Evolutionary conservation across 2,888 invertebrate species (phyloP), one percentile per base, ranked within the genome.

Genomic region (Phengaris alcon): DNA sequence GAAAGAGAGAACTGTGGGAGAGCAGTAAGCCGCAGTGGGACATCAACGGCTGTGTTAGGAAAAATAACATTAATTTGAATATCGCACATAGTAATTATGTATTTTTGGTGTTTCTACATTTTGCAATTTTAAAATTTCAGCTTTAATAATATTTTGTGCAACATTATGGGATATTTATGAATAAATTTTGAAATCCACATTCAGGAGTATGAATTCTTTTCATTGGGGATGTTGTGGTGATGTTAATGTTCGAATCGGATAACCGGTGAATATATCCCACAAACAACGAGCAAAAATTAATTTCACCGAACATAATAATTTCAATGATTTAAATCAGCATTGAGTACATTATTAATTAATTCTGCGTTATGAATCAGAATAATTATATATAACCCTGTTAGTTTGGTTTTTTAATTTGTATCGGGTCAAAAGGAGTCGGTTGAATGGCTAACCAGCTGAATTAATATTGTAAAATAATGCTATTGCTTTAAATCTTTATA

Each of bases 261-360:
- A 64, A 64, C 64, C 64, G 10, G 64, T 12, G 64, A 64, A 64
- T 64, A 12, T 64, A 44, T 44, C 35, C 64, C 64, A 9, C 35
- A 35, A 64, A 64, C 35, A 64, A 64, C 35, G 35, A 13, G 6
- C 35, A 12, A 13, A 44, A 64, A 64, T 44, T 64, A 64, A 64
- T 64, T 64, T 44, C 64, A 44, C 35, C 64, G 8, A 13, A 64
- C 64, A 64, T 64, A 35, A 64, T 64, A 35, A 64, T 44, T 64
- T 44, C 64, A 64, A 64, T 64, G 64, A 64, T 64, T 64, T 12
- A 64, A 44, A 64, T 64, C 64, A 44, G 35, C 64, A 35, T 64
- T 12, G 64, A 64, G 35, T 64, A 64, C 64, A 64, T 64, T 64
- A 64, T 64, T 64, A 35, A 64, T 64, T 64, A 64, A 64, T 64